Base-by-base conservation (phyloP, 2,888 invertebrate genomes). In the Nudaria mundana region DNA sequence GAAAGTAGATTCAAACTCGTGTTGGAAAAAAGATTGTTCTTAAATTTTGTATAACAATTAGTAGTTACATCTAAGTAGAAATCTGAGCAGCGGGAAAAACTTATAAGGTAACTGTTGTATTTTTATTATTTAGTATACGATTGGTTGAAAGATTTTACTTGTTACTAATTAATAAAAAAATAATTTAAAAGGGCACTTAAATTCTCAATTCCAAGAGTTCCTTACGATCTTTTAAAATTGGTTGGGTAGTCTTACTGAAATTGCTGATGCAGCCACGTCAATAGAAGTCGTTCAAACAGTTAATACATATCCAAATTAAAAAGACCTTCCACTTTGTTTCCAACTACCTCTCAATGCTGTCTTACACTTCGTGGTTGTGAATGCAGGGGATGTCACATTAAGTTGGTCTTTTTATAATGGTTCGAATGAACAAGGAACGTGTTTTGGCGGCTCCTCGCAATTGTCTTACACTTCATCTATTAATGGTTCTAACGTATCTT, bases 341-440 rank as follows among this genome's bases (percentile, higher is more conserved):
- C 44, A 48, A 32, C 24, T 47, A 44, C 45, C 48, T 41, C 30
- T 37, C 41, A 49, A 35, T 46, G 45, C 49, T 44, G 44, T 45
- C 39, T 51, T 49, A 63, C 47, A 37, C 46, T 36, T 43, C 40
- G 13, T 8, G 37, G 37, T 26, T 8, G 16, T 37, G 31, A 30
- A 40, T 43, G 45, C 41, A 52, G 48, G 52, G 48, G 52, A 72
- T 75, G 52, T 74, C 81, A 58, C 49, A 44, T 44, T 38, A 63
- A 48, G 48, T 53, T 74, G 82, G 82, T 45, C 57, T 29, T 48
- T 51, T 58, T 66, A 65, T 78, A 81, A 81, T 78, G 74, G 78
- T 66, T 59, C 56, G 66, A 80, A 77, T 81, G 80, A 84, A 82
- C 80, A 77, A 74, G 76, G 63, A 80, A 84, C 84, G 84, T 86